phyloP scores from a whole-genome alignment of 1,140 invertebrate genomes.

The Tetramorium simillimum region DNA sequence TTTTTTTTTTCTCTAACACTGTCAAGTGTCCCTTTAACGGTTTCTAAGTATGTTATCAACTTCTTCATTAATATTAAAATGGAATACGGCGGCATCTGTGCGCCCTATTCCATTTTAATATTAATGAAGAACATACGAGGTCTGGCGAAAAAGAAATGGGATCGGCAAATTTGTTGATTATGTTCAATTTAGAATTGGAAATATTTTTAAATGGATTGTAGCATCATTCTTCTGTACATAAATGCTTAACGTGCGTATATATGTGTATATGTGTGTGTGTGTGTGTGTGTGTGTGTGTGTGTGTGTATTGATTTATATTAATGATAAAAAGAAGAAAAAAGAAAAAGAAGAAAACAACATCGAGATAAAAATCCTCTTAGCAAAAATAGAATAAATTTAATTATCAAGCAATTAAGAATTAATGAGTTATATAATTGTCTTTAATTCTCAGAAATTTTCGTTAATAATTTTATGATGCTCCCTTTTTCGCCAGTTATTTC shows the following conservation, averaged over 20 bases:
- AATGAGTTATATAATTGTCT: neutral
- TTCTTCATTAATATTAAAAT: slow-evolving; percentile 1
- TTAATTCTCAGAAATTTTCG: neutral
- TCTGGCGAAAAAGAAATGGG: neutral
- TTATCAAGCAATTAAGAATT: neutral
- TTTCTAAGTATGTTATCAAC: neutral
- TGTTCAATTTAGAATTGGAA: neutral
- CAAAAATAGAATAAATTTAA: neutral
- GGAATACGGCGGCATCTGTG: neutral
- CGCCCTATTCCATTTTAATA: too few relatives aligned
- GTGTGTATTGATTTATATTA: neutral
- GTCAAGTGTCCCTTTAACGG: slow-evolving; percentile 5
- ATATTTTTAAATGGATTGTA: neutral
- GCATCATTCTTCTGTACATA: neutral
- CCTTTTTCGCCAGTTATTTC: neutral
- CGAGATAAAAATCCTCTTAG: neutral
- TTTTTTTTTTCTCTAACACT: slow-evolving; percentile 22
- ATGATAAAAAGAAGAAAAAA: neutral
- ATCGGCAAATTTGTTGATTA: neutral
- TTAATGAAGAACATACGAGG: neutral
- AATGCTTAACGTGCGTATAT: neutral
- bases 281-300: neutral
- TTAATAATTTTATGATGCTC: neutral
- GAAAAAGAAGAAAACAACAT: neutral
- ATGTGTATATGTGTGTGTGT: neutral